Evolutionary conservation across 1,140 invertebrate species (phyloP), one percentile per base, ranked within the genome.

Genomic region (Drosophila pruinosa): DNA sequence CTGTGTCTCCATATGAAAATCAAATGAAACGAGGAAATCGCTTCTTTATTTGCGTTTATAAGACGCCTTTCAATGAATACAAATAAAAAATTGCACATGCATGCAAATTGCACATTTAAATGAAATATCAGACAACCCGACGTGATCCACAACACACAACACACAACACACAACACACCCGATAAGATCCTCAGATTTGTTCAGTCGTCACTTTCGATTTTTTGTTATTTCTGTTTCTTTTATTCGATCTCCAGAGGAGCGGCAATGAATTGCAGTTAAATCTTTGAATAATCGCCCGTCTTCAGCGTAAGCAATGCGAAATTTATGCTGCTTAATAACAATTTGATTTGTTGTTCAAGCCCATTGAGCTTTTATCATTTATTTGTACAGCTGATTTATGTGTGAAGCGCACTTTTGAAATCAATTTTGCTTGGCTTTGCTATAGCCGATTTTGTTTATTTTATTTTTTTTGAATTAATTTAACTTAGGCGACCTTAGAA

Each of bases 41-140:
- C 24, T 54, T 17, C 8, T 12, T 41, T 34, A 6, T 62, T 22
- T 19, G 26, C 21, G 31, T 39, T 39, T 50, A 38, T 47, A 58
- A 43, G 52, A 21, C 36, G 22, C 39, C 21, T 47, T 14, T 56
- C 19, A 48, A 12, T 56, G 50, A 50, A 81, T 63, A 57, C 31
- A 28, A 72, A 75, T 83, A 61, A 72, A 79, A 72, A 72, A 85
- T 75, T 64, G 80, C 62, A 47, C 43, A 57, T 52, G 65, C 75
- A 83, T 79, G 80, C 79, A 79, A 83, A 79, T 78, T 75, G 26
- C 61, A 65, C 64, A 68, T 85, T 68, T 72, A 75, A 67, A 57
- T 63, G 36, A 57, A 68, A 68, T 64, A 78, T 78, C 45, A 45
- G 41, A 10, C n/a, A n/a, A n/a, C n/a, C n/a, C n/a, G 69, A 62